Base-by-base conservation (phyloP, 2,888 invertebrate species). In the Melieria picta region DNA sequence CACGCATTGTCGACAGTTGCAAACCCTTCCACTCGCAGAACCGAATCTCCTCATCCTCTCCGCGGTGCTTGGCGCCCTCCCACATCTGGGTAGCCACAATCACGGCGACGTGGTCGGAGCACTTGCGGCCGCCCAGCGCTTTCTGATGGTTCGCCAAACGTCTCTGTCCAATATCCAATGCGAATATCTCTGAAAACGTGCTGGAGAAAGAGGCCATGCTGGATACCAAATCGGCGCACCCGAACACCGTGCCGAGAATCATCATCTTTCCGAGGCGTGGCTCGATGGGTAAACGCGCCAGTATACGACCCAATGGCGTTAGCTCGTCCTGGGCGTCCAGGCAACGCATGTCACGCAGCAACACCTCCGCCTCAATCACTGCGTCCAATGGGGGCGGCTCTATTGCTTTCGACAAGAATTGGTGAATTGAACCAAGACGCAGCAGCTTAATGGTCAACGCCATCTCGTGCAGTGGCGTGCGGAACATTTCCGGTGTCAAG, bases 371-470 rank as follows among this genome's bases (percentile, higher is more conserved):
- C 85, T 99, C 99, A 79, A 99, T 98, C 11, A 99, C 98, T 46
- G 98, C 97, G 88, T 99, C 99, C 75, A 98, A 90, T 13, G 98
- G 98, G 55, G 99, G 99, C 0, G 98, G 97, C 84, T 99, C 97
- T 42, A 98, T 93, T 0, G 95, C 95, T 87, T 98, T 98, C 42
- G 96, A 95, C 72, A 99, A 89, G 88, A 99, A 99, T 85, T 94
- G 94, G 0, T 96, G 96, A 81, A 99, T 97, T 43, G 93, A 91
- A 65, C 99, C 99, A 5, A 99, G 89, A 3, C 95, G 90, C 4
- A 99, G 89, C 7, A 99, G 88, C 84, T 87, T 97, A 71, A 97
- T 95, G 56, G 95, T 94, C 67, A 99, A 89, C 0, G 97, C 96
- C 69, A 99, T 88, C 84, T 99, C 98, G 82, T 99, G 98, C 13